These are phyloP conservation scores for Alethe diademata DNA, from an alignment of 2,113 vertebrate species.

Conservation along the genomic window DNA sequence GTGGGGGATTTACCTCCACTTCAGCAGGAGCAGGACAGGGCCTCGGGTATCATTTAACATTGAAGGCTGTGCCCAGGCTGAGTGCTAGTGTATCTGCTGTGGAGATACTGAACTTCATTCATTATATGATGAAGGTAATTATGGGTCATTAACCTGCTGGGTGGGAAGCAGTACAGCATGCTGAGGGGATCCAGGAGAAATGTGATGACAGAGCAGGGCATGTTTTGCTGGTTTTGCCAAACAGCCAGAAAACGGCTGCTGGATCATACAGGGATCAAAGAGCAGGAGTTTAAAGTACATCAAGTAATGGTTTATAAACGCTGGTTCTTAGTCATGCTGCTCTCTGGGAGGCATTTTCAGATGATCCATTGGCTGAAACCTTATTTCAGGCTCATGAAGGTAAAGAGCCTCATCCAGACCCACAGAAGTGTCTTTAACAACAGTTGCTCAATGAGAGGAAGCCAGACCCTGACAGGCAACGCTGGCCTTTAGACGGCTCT, in stretches of 20 bases:
- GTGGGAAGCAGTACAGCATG: background rate
- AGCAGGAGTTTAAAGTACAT: constrained; percentile 23
- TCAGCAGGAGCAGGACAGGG: background rate
- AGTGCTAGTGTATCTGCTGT: background rate
- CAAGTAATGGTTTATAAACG: background rate
- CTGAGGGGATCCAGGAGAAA: constrained; percentile 36
- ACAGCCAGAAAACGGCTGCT: background rate
- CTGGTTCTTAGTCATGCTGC: background rate
- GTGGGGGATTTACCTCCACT: background rate
- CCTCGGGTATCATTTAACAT: constrained; percentile 5
- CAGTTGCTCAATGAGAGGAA: background rate
- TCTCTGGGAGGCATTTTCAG: background rate
- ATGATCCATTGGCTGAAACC: background rate
- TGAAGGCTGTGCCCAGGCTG: background rate
- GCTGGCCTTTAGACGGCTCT: background rate
- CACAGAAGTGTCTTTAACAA: background rate
- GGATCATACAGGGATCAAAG: constrained; percentile 28
- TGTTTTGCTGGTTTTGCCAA: background rate
- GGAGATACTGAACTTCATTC: background rate
- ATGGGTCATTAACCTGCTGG: constrained; percentile 27
- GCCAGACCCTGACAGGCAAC: background rate
- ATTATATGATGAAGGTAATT: constrained; percentile 38
- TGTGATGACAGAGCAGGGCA: constrained; percentile 3
- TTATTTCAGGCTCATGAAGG: constrained; percentile 25
- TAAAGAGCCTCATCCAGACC: background rate